These are phyloP conservation scores for Parazoanthus darwini DNA, from an alignment of 92 coral and sea anemone genomes.

Conservation along the genomic window DNA sequence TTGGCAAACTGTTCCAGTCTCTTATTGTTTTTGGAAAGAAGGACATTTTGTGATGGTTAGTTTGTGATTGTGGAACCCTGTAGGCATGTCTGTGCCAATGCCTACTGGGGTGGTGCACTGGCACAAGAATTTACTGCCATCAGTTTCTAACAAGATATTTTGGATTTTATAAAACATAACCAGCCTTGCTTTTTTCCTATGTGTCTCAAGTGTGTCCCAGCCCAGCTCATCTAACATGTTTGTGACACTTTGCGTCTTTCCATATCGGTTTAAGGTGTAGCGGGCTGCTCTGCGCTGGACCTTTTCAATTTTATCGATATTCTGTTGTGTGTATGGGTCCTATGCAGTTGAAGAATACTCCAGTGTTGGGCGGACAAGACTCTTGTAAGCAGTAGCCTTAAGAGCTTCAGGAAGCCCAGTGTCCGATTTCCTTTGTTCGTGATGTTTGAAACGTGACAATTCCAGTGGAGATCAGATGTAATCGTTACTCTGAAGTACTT, in stretches of 20 bases:
- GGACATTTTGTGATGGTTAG: not conserved
- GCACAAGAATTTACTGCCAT: too few species aligned
- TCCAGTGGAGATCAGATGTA: not conserved
- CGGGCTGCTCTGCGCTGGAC: too few species aligned
- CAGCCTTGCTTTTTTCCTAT: too few species aligned
- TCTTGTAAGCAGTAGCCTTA: not conserved
- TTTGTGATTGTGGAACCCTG: not conserved
- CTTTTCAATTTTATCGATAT: not conserved
- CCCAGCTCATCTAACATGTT: too few species aligned
- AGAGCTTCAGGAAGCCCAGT: not conserved
- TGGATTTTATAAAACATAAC: too few species aligned
- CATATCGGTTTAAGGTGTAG: too few species aligned
- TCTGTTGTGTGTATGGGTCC: not conserved
- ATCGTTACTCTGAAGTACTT: not conserved
- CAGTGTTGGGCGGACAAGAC: not conserved
- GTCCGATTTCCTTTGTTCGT: conserved; percentile 9
- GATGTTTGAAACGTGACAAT: not conserved
- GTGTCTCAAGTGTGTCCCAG: too few species aligned
- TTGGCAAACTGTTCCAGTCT: conserved; percentile 10
- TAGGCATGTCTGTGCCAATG: not conserved
- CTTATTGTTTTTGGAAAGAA: conserved; percentile 18
- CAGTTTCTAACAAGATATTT: too few species aligned
- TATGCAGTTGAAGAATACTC: not conserved
- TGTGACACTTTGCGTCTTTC: too few species aligned
- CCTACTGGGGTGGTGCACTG: not conserved